These are phyloP conservation scores for Acanthosepion esculentum DNA, from an alignment of 2,888 invertebrate genomes.

Conservation along the genomic window DNA sequence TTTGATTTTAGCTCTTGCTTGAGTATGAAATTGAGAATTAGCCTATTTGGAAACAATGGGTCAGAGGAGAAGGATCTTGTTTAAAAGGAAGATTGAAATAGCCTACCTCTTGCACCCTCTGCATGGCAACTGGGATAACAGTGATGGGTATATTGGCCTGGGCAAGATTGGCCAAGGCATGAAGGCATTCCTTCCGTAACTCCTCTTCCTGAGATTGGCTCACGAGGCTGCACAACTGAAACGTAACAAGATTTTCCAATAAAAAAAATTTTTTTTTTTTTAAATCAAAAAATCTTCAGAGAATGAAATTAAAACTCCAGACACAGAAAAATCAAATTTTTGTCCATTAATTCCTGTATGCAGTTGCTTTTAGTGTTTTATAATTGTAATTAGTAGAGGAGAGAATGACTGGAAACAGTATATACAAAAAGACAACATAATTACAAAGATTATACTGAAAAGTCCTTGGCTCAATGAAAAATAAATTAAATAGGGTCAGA, in stretches of 20 bases:
- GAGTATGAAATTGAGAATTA: neutral
- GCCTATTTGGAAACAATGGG: neutral
- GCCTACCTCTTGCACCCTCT: constrained; percentile 77
- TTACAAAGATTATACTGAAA: too few relatives aligned
- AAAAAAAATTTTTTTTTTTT: too few relatives aligned
- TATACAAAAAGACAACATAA: neutral
- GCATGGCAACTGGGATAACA: constrained; percentile 80
- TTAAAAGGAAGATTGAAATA: neutral
- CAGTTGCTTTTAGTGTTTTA: too few relatives aligned
- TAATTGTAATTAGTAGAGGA: too few relatives aligned
- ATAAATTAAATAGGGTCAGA: too few relatives aligned
- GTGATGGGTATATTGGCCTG: constrained; percentile 80
- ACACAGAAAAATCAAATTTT: too few relatives aligned
- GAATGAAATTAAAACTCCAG: too few relatives aligned
- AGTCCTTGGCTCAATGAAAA: too few relatives aligned
- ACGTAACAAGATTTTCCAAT: constrained; percentile 76
- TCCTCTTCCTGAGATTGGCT: constrained; percentile 87
- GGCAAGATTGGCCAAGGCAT: constrained; percentile 82
- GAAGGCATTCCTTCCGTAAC: constrained; percentile 79
- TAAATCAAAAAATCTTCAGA: neutral
- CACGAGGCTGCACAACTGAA: constrained; percentile 83
- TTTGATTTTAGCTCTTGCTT: neutral
- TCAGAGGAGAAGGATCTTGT: neutral
- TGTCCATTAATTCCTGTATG: too few relatives aligned
- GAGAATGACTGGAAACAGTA: too few relatives aligned